Base-by-base conservation (phyloP, 1,140 invertebrate species). In the Carposina sasakii region DNA sequence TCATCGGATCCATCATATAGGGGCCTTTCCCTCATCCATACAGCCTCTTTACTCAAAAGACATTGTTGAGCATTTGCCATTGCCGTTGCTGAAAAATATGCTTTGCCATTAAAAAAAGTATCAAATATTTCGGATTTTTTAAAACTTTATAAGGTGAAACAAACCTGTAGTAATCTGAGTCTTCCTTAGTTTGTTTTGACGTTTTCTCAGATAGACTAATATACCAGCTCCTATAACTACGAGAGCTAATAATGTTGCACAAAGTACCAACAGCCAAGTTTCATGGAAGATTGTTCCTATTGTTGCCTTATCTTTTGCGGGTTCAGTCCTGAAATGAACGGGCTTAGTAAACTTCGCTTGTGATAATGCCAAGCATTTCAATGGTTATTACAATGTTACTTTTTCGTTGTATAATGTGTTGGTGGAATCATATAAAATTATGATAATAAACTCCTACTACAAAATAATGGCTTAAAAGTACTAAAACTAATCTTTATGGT, bases 211-310 rank as follows among this genome's bases (percentile, higher is more conserved):
- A 56, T 73, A 84, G 64, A 81, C 63, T 58, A 75, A 71, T 39
- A 68, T 59, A 37, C 68, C 75, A 20, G 67, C 59, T 20, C 75
- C 71, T 49, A 71, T 57, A 50, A 84, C 41, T 40, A 84, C 59
- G 52, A 84, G 63, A 24, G 67, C 63, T 65, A 84, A 69, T 63
- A 84, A 65, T 55, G 62, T 69, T 47, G 79, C 60, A 63, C 73
- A 70, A 46, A 84, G 57, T 43, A 70, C 71, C 60, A 84, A 50
- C 21, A 84, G 61, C 81, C 77, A 84, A 57, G 81, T 81, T 76
- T 84, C 81, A 67, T 81, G 81, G 61, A 84, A 84, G 61, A 84
- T 73, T 56, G 77, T 71, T 54, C 78, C 63, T 64, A 81, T 77
- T n/a, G n/a, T n/a, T 46, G 76, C 75, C 59, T 84, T 84, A 54